phyloP scores from a whole-genome alignment of 2,888 invertebrate genomes.

The Cephus pygmeus region DNA sequence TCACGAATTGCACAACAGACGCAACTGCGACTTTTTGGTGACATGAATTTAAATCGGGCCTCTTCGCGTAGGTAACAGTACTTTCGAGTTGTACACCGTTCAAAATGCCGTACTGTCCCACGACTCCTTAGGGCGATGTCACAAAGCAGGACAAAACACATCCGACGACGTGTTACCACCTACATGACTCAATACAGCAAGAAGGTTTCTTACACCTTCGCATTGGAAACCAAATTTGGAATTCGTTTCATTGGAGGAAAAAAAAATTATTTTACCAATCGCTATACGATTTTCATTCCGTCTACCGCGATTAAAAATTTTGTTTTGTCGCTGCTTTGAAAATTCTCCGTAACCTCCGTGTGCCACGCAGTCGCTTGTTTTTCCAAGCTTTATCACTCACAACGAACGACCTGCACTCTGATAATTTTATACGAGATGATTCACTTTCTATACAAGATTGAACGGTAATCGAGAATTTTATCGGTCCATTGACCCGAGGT shows the following conservation, averaged over 20 bases:
- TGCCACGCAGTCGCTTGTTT: background rate
- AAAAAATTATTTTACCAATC: background rate
- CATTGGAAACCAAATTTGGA: background rate
- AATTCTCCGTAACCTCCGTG: background rate
- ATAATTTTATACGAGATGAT: background rate
- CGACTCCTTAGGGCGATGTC: background rate
- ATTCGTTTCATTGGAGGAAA: background rate
- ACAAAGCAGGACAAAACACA: background rate
- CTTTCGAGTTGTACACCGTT: conserved; percentile 24
- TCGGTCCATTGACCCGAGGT: conserved; percentile 47
- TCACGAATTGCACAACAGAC: conserved; percentile 46
- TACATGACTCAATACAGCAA: background rate
- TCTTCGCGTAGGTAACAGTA: conserved; percentile 30
- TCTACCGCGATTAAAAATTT: too few relatives aligned
- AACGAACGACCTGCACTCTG: background rate
- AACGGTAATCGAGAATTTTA: conserved; percentile 47
- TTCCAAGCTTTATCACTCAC: background rate
- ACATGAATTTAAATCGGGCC: conserved; percentile 31
- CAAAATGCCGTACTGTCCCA: conserved; percentile 6
- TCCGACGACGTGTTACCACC: background rate
- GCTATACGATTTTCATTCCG: background rate
- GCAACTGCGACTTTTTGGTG: conserved; percentile 32
- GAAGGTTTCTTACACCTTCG: background rate
- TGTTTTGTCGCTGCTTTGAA: background rate
- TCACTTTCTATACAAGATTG: conserved; percentile 26